Percentiles rank a stretch among this genome's conserved stretches.
Evolutionary conservation across 2,797 vertebrate genomes (phyloP).

Genomic region (Netta rufina): DNA sequence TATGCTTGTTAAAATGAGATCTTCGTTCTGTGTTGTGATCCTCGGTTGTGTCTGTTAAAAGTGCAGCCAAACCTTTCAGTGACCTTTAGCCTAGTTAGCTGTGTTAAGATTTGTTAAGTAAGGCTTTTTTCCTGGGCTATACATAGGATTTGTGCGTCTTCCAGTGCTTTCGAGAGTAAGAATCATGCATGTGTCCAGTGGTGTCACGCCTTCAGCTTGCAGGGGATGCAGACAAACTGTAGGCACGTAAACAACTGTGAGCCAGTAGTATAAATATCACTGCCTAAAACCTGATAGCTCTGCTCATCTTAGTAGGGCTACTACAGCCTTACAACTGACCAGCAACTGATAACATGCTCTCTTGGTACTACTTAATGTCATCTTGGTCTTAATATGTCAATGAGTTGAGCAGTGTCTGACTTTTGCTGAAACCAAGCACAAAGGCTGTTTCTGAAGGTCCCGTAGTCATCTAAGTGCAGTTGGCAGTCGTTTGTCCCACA

Average conservation of each 20-base stretch:
- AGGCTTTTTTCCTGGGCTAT: neutral
- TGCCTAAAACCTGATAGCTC: neutral
- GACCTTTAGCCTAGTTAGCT: slow-evolving; percentile 43
- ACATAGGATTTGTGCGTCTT: neutral
- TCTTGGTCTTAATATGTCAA: neutral
- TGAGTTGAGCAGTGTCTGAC: neutral
- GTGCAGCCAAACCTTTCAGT: neutral
- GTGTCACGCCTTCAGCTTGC: neutral
- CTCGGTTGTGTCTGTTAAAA: neutral
- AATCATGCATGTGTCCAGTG: neutral
- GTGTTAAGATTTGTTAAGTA: neutral
- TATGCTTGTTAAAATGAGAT: slow-evolving; percentile 30
- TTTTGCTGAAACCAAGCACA: neutral
- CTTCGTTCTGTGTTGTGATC: neutral
- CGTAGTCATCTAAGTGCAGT: neutral
- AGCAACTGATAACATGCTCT: neutral
- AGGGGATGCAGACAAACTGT: neutral
- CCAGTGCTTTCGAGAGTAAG: neutral
- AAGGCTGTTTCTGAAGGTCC: neutral
- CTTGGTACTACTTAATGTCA: neutral
- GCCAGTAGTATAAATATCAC: neutral
- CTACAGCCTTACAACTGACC: neutral
- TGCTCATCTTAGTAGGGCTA: neutral
- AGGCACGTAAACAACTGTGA: neutral
- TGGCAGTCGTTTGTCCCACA: neutral